A percentile compares a stretch with the other conserved stretches of the same genome.
Conservation (phyloP, 2,797 vertebrate genomes). For the Hypotaenidia philippensis region DNA sequence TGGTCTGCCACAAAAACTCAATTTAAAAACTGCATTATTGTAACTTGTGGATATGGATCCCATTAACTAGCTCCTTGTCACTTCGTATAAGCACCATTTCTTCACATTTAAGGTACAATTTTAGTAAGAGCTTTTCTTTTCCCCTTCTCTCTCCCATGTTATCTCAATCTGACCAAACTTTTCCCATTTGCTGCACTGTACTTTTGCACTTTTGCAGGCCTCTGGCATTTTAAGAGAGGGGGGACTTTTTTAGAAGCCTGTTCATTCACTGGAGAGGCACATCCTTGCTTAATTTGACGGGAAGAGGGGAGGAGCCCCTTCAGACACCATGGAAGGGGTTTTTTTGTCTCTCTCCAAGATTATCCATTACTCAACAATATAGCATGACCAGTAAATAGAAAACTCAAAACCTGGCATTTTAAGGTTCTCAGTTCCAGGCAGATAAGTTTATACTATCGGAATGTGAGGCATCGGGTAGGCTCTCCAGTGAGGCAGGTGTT, state of each 20-base stretch:
- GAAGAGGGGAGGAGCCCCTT: neutral
- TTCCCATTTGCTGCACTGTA: neutral
- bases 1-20: slow-evolving; percentile 61
- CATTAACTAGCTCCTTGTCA: slow-evolving; percentile 58
- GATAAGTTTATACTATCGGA: neutral
- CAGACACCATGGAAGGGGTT: neutral
- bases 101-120: slow-evolving; percentile 42
- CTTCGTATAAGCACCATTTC: slow-evolving; percentile 37
- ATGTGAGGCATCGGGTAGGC: neutral
- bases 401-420: neutral
- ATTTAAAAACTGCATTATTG: slow-evolving; percentile 63
- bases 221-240: neutral
- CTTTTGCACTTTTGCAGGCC: neutral
- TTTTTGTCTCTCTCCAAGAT: neutral
- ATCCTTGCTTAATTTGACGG: neutral
- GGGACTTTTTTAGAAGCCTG: neutral
- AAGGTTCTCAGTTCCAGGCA: neutral
- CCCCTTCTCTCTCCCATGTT: neutral
- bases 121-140: neutral
- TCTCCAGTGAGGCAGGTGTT: neutral
- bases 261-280: neutral
- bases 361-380: neutral
- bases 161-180: slow-evolving; percentile 47
- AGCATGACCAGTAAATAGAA: neutral
- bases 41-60: slow-evolving; percentile 65